Evolutionary conservation across 1,140 invertebrate species (phyloP).

Genomic region (Drosophila pallidifrons): DNA sequence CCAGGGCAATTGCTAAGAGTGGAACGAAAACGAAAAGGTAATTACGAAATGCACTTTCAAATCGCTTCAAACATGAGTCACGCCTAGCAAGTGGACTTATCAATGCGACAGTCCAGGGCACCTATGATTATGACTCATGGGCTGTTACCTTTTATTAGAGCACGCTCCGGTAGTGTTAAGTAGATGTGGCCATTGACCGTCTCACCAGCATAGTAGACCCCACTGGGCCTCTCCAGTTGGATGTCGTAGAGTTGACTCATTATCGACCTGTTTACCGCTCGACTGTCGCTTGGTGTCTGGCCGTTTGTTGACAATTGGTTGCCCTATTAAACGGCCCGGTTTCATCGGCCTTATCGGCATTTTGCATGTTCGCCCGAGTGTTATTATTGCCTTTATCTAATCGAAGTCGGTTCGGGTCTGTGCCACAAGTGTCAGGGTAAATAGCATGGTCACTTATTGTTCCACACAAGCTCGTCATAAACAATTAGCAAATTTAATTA

Average conservation of each 20-base stretch:
- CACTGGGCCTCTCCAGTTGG: constrained; percentile 62
- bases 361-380: constrained; percentile 37
- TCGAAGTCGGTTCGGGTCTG: constrained; percentile 32
- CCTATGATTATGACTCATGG: constrained; percentile 45
- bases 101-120: background rate
- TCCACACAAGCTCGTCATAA: constrained; percentile 26
- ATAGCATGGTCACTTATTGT: constrained; percentile 22
- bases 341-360: constrained; percentile 48
- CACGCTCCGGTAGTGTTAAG: constrained; percentile 61
- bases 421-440: constrained; percentile 15
- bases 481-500: constrained; percentile 66
- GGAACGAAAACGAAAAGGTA: background rate
- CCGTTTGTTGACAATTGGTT: constrained; percentile 45
- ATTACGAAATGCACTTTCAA: constrained; percentile 8
- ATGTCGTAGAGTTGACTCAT: constrained; percentile 66
- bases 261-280: constrained; percentile 36
- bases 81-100: constrained; percentile 9
- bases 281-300: constrained; percentile 53
- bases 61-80: constrained; percentile 34
- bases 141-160: constrained; percentile 68
- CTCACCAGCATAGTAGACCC: constrained; percentile 66
- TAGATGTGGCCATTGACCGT: constrained; percentile 63
- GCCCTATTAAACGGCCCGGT: constrained; percentile 52
- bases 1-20: constrained; percentile 59
- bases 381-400: constrained; percentile 64